Percentiles rank a stretch among this genome's conserved stretches.
These are phyloP conservation scores for Drosophila ambigua DNA, from an alignment of 1,140 invertebrate species.

Conservation along the genomic window DNA sequence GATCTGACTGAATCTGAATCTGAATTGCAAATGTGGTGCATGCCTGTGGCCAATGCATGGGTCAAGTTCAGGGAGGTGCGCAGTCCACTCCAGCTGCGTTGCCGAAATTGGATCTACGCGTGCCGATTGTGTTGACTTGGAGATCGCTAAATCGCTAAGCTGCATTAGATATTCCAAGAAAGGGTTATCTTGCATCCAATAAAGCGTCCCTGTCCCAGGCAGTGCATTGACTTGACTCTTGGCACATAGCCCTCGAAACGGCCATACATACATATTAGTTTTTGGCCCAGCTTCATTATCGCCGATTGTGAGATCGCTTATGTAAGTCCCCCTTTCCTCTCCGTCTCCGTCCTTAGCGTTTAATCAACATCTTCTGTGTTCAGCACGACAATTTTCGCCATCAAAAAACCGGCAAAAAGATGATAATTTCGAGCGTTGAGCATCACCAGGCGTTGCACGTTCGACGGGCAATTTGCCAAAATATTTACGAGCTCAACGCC, in stretches of 20 bases:
- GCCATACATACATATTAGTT: conserved; percentile 34
- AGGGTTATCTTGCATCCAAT: not conserved
- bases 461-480: conserved; percentile 71
- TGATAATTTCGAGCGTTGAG: conserved; percentile 29
- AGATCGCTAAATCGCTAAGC: conserved; percentile 13
- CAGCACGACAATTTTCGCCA: conserved; percentile 51
- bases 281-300: conserved; percentile 60
- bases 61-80: conserved; percentile 30
- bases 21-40: conserved; percentile 41
- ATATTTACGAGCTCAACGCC: conserved; percentile 77
- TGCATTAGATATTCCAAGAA: conserved; percentile 10
- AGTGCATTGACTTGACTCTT: conserved; percentile 17
- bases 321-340: conserved; percentile 30
- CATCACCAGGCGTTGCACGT: conserved; percentile 61
- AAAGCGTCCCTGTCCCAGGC: conserved; percentile 12
- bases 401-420: conserved; percentile 48
- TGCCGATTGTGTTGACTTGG: conserved; percentile 16
- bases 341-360: not conserved
- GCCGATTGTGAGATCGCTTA: conserved; percentile 29
- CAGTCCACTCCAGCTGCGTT: conserved; percentile 1
- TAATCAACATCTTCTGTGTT: conserved; percentile 63
- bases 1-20: conserved; percentile 3
- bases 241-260: not conserved
- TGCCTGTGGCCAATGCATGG: not conserved
- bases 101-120: conserved; percentile 20